Conservation (phyloP, 2,797 vertebrate genomes). For the Echiichthys vipera region DNA sequence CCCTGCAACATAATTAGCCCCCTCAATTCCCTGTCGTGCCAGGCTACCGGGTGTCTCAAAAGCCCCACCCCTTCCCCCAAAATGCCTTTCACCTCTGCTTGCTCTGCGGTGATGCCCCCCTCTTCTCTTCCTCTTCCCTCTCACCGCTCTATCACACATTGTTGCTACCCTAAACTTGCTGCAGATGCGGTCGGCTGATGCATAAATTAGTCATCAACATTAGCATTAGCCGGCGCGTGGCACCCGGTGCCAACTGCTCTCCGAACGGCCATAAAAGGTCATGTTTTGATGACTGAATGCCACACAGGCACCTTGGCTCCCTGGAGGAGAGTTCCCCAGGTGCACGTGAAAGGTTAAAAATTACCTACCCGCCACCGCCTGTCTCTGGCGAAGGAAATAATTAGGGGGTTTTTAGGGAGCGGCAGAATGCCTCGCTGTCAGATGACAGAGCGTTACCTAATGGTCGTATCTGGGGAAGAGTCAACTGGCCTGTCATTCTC, state of each 20-base stretch:
- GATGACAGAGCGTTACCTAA: slow-evolving; percentile 99
- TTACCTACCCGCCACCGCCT: slow-evolving; percentile 96
- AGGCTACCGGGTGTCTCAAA: slow-evolving; percentile 65
- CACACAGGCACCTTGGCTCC: slow-evolving; percentile 99
- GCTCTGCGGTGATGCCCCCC: slow-evolving; percentile 47
- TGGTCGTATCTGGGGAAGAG: slow-evolving; percentile 98
- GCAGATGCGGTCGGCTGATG: slow-evolving; percentile 89
- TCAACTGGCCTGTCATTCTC: slow-evolving; percentile 96
- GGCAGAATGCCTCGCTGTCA: slow-evolving; percentile 92
- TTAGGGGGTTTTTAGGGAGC: slow-evolving; percentile 97
- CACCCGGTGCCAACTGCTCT: slow-evolving; percentile 98
- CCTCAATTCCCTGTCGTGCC: slow-evolving; percentile 74
- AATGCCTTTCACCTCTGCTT: slow-evolving; percentile 82
- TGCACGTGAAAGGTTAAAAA: slow-evolving; percentile 99
- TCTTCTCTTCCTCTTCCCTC: slow-evolving; percentile 34
- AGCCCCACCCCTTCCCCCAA: slow-evolving; percentile 71
- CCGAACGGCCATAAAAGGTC: slow-evolving; percentile 99
- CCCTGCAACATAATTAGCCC: slow-evolving; percentile 87
- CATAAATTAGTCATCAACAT: slow-evolving; percentile 99
- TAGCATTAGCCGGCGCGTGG: slow-evolving; percentile 93
- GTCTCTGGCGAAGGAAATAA: slow-evolving; percentile 99
- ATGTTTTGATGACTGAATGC: slow-evolving; percentile 99
- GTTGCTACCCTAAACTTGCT: slow-evolving; percentile 86
- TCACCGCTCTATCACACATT: slow-evolving; percentile 67
- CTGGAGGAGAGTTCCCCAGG: slow-evolving; percentile 99